These are phyloP conservation scores for Caranx ignobilis DNA, from an alignment of 2,113 vertebrate species.

Conservation along the genomic window DNA sequence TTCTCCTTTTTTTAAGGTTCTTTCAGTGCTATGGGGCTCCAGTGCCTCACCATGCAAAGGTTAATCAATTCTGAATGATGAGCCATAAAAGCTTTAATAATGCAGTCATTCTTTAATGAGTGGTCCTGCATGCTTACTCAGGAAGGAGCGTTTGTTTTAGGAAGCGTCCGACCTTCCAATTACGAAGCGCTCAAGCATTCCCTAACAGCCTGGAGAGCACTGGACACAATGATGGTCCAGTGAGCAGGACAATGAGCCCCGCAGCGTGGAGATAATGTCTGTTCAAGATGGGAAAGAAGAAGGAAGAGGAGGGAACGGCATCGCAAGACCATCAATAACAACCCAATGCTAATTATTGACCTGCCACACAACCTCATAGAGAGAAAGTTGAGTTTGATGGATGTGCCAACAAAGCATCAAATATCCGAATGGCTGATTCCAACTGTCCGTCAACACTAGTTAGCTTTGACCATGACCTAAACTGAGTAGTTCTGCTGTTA, in stretches of 20 bases:
- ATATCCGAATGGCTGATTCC: not conserved
- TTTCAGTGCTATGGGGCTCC: conserved; percentile 44
- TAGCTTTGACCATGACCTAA: not conserved
- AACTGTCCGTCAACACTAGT: not conserved
- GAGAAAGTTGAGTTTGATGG: not conserved
- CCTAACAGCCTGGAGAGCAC: conserved; percentile 67
- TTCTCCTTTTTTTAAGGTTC: conserved; percentile 31
- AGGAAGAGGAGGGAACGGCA: not conserved
- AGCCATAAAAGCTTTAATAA: conserved; percentile 75
- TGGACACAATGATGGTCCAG: conserved; percentile 71
- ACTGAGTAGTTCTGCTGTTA: not conserved
- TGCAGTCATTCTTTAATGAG: conserved; percentile 77
- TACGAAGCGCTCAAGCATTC: conserved; percentile 80
- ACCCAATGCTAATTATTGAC: not conserved
- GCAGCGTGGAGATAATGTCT: conserved; percentile 60
- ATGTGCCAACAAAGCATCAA: not conserved
- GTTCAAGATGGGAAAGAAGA: conserved; percentile 29
- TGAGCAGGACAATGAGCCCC: conserved; percentile 58
- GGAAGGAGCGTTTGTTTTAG: conserved; percentile 73
- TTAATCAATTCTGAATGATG: conserved; percentile 80
- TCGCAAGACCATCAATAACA: not conserved
- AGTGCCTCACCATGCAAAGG: conserved; percentile 61
- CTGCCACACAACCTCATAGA: not conserved
- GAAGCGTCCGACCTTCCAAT: conserved; percentile 77
- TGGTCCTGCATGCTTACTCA: conserved; percentile 61